Conservation (phyloP, 2,113 vertebrate species). For the Opisthocomus hoazin region DNA sequence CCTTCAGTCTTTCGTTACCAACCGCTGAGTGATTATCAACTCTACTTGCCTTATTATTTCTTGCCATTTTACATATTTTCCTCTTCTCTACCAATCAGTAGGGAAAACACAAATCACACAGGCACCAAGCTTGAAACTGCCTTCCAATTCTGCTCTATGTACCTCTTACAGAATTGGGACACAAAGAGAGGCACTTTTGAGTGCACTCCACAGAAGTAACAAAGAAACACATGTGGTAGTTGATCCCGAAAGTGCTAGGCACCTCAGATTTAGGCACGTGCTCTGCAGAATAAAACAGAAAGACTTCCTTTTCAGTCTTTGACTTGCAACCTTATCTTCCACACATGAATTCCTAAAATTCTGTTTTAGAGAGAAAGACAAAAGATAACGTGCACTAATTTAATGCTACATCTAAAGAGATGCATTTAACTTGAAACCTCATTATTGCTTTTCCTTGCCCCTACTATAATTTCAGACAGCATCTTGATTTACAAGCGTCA, state of each 20-base stretch:
- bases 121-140: background rate
- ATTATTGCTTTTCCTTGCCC: background rate
- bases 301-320: background rate
- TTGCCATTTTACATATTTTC: background rate
- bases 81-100: background rate
- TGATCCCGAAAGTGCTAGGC: background rate
- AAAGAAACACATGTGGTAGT: rapidly evolving
- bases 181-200: background rate
- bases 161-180: background rate
- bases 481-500: background rate
- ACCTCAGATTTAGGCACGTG: background rate
- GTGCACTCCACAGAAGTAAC: background rate
- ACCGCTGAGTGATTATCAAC: background rate
- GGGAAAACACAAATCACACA: background rate
- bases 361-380: background rate
- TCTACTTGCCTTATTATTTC: background rate
- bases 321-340: background rate
- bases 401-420: background rate
- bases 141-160: background rate
- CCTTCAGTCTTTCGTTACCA: background rate
- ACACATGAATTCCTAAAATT: background rate
- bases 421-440: background rate
- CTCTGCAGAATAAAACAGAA: background rate
- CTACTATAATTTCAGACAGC: background rate
- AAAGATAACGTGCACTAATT: background rate